A percentile compares a stretch with the other conserved stretches of the same genome.
phyloP scores from a whole-genome alignment of 2,113 vertebrate species.

The Pica pica region DNA sequence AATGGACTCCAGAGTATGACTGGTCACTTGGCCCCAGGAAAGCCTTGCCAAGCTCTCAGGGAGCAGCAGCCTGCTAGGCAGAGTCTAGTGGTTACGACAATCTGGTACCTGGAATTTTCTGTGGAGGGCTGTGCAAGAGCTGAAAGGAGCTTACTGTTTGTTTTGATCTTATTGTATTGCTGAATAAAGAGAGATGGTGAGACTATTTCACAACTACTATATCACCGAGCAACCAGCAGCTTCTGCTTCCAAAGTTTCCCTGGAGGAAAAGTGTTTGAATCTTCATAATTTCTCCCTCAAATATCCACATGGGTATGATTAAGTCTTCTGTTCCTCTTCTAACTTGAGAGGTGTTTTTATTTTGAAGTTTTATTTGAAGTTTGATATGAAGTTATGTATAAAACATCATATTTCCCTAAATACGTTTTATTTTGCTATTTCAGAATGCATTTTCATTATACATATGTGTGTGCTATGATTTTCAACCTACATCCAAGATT shows the following conservation, averaged over 20 bases:
- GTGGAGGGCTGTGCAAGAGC: not conserved
- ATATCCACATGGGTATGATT: not conserved
- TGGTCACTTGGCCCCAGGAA: no score
- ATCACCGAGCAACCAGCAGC: not conserved
- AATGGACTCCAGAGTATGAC: no score
- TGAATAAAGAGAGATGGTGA: not conserved
- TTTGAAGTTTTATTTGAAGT: not conserved
- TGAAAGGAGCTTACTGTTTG: not conserved
- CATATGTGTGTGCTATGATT: not conserved
- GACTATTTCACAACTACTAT: not conserved
- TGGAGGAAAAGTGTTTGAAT: not conserved
- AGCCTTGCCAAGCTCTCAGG: no score
- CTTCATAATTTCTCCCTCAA: not conserved
- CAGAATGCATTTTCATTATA: not conserved
- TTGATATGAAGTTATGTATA: not conserved
- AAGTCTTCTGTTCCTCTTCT: not conserved
- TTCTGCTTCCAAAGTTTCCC: not conserved
- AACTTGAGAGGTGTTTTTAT: not conserved
- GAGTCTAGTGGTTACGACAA: no score
- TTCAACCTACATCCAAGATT: not conserved
- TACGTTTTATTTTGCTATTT: not conserved
- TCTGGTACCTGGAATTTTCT: not conserved
- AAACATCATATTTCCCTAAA: not conserved
- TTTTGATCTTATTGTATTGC: not conserved
- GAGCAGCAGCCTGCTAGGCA: no score